Evolutionary conservation across 2,113 vertebrate species (phyloP), one percentile per base, ranked within the genome.

Genomic region (Dasyurus viverrinus): DNA sequence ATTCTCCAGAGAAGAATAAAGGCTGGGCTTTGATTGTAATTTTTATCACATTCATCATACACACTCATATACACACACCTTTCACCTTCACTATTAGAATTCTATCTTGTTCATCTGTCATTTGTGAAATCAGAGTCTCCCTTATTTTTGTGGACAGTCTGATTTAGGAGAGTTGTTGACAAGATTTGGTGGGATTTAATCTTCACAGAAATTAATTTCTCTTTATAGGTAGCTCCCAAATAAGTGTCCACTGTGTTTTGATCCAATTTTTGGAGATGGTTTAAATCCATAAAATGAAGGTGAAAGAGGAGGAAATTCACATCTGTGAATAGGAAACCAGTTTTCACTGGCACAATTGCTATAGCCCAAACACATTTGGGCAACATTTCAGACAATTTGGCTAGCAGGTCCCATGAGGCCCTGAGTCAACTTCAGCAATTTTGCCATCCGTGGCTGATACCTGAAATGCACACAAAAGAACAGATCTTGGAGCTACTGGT

Each of bases 21-120:
- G 10, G 97, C 95, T n/a, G 97, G 98, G 22, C 95, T 97, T 90
- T 98, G 97, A 60, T 95, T 96, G 26, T 98, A 98, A 25, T 91
- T 93, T 89, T 97, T 98, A 19, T 96, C 97, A 94, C 97, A 98
- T 47, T 98, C 96, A 26, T 96, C 46, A 94, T 97, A 98, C 50
- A 52, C 50, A 52, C 50, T 8, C 50, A 50, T 9, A 50, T 6
- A 50, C 50, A 52, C 50, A 52, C 50, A 52, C 50, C 92, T 92
- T 96, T 91, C 50, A 94, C 94, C 89, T 96, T 97, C 94, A 95
- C 90, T 27, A 30, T 53, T 14, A 95, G 84, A 90, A 89, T 19
- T 24, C 30, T 23, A 24, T 36, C 60, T 36, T 92, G 50, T 30
- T 94, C 90, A 8, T 76, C 55, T 60, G 90, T 30, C 46, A 2